Evolutionary conservation across 2,797 vertebrate genomes (phyloP), one percentile per base, ranked within the genome.

Genomic region (Sebastes iracundus): DNA sequence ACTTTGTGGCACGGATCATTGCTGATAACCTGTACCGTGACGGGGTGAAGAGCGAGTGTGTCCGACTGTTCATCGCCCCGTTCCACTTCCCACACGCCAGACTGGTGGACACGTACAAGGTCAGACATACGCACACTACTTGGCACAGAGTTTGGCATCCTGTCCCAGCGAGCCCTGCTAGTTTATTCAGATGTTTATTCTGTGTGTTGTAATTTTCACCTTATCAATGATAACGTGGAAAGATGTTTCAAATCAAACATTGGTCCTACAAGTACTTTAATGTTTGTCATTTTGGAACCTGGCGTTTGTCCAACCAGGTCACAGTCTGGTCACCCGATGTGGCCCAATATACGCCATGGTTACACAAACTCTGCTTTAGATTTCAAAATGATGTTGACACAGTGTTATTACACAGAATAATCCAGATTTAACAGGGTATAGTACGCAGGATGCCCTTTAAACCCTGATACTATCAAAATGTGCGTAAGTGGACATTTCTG

Each of bases 61-160:
- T 98, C 77, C 94, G 94, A 58, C 86, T 97, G 86, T 98, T 99
- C 81, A 96, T 99, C 20, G 95, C 98, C 2, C 96, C 95, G 1
- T 95, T 99, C 70, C 98, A 99, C 86, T 99, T 99, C 75, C 98
- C 98, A 0, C 97, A 99, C 7, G 94, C 88, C 70, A 94, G 94
- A 42, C 94, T 97, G 1, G 59, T 97, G 94, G 97, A 98, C 68
- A 92, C 92, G 1, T 99, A 99, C 95, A 96, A 98, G 97, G 99
- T 99, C 79, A 91, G 88, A 28, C 7, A 16, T 1, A n/a, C 33
- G 27, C 52, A 66, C 58, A 52, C 71, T 7, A 4, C 18, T 81
- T 84, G 81, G 83, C 79, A 69, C 46, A 0, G 56, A 53, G 30
- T 55, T 16, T 18, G 13, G 9, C 0, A 1, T 2, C 18, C 22